These are phyloP conservation scores for Picathartes gymnocephalus DNA, from an alignment of 2,113 vertebrate species.

Conservation along the genomic window DNA sequence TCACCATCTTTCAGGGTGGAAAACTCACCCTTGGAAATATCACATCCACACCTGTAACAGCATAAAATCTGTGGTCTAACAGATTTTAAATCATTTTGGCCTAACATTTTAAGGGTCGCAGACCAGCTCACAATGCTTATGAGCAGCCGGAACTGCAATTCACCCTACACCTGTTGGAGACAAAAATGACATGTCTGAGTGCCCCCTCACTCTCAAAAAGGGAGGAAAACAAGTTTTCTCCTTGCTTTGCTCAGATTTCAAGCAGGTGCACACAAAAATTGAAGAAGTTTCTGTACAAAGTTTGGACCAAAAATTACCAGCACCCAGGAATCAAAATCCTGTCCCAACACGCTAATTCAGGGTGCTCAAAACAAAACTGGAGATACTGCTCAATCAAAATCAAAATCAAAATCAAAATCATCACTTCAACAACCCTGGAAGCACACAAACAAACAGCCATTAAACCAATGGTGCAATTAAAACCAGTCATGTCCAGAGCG, in stretches of 20 bases:
- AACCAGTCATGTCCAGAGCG: neutral
- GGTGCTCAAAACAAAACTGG: neutral
- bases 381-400: neutral
- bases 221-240: neutral
- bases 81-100: neutral
- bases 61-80: neutral
- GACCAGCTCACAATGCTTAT: neutral
- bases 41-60: neutral
- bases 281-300: neutral
- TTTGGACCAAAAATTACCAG: neutral
- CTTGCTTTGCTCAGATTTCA: neutral
- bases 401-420: neutral
- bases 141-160: neutral
- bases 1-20: neutral
- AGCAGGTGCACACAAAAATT: neutral
- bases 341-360: fast-evolving
- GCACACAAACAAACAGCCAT: neutral
- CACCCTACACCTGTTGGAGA: fast-evolving
- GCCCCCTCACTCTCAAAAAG: neutral
- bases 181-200: neutral
- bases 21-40: neutral
- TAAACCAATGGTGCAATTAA: neutral
- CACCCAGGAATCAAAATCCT: neutral
- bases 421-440: neutral
- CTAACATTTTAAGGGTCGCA: neutral